These are phyloP conservation scores for Polia nebulosa DNA, from an alignment of 2,888 invertebrate species.

Conservation along the genomic window DNA sequence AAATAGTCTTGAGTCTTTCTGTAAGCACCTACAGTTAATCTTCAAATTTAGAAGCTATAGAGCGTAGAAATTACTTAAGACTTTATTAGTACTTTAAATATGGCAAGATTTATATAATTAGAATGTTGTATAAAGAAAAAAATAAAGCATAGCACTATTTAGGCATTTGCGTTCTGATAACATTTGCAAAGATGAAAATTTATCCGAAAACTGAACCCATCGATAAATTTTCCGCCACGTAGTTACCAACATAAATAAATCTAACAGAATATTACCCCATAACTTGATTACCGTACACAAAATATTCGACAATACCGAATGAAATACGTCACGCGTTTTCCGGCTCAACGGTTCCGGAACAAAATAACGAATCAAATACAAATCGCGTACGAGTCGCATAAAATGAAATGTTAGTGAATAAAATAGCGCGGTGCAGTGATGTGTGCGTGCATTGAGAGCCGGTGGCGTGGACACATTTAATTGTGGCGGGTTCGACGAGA, in stretches of 20 bases:
- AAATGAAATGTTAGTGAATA: constrained; percentile 74
- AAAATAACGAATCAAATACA: constrained; percentile 78
- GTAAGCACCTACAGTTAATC: background rate
- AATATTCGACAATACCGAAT: constrained; percentile 58
- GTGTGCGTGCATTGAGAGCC: constrained; percentile 82
- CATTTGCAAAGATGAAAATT: background rate
- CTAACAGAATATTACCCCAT: constrained; percentile 46
- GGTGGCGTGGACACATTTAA: constrained; percentile 87
- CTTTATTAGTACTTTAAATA: too few species aligned
- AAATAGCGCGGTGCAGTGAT: constrained; percentile 72
- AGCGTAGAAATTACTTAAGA: too few species aligned
- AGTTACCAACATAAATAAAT: constrained; percentile 29
- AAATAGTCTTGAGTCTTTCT: background rate
- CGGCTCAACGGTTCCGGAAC: constrained; percentile 76
- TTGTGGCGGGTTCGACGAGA: constrained; percentile 75
- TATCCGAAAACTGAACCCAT: constrained; percentile 10
- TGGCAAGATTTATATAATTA: too few species aligned
- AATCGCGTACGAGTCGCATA: constrained; percentile 73
- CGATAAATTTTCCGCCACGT: constrained; percentile 9
- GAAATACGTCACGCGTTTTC: constrained; percentile 71
- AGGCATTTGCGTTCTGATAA: too few species aligned
- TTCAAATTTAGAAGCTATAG: background rate
- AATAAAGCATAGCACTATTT: too few species aligned
- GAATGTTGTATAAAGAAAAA: too few species aligned
- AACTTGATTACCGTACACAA: constrained; percentile 53